Evolutionary conservation across 2,888 invertebrate species (phyloP), one percentile per base, ranked within the genome.

Genomic region (Drosophila macrospina): DNA sequence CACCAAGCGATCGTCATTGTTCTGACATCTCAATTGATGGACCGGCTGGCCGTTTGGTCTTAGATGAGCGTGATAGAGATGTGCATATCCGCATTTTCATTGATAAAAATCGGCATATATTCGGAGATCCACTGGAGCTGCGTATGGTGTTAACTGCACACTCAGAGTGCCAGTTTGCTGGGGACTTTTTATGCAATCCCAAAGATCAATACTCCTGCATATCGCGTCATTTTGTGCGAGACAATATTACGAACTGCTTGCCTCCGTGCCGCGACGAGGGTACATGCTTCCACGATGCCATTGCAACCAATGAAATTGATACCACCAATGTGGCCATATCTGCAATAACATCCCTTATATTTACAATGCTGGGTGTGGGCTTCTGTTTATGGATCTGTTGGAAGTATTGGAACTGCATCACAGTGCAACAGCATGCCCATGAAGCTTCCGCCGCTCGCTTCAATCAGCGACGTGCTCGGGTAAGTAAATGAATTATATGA

Each of bases 321-420:
- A 86, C 90, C 0, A 87, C 91, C 10, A 91, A 91, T 69, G 91
- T 92, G 60, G 91, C 90, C 6, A 67, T 92, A 16, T 91, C 91
- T 65, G 92, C 92, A 1, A 88, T 92, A 7, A 91, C 91, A 5
- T 91, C 92, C 4, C 76, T 91, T 13, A 91, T 92, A 7, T 92
- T 91, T 37, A 92, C 92, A 20, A 91, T 92, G 92, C 67, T 91
- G 13, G 92, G 91, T 7, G 92, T 92, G 13, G 91, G 91, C 0
- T 90, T 91, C 32, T 91, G 91, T 55, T 80, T 91, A 10, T 92
- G 91, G 91, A 80, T 91, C 30, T 91, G 91, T 61, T 92, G 92
- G 92, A 92, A 91, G 61, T 91, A 92, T 63, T 92, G 91, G 91
- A 90, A 91, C 69, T 91, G 91, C 54, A 90, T 91, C 7, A 91